These are phyloP conservation scores for Drosophila siamana DNA, from an alignment of 2,888 invertebrate genomes.

Conservation along the genomic window DNA sequence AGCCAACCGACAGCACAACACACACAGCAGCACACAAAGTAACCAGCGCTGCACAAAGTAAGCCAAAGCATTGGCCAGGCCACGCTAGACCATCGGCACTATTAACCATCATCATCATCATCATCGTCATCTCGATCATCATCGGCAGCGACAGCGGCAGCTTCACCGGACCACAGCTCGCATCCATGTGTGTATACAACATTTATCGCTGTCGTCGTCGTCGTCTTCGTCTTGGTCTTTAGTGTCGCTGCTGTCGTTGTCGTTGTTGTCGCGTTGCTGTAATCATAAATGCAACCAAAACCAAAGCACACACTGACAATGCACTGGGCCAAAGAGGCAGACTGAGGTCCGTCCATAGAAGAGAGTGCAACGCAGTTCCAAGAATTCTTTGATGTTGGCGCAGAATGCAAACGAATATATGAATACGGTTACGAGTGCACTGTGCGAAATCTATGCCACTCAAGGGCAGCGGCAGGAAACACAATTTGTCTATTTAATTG, in stretches of 20 bases:
- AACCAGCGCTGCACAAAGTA: slow-evolving; percentile 48
- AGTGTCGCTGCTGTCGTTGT: slow-evolving; percentile 32
- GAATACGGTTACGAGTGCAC: slow-evolving; percentile 11
- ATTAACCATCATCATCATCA: slow-evolving; percentile 17
- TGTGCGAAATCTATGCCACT: slow-evolving; percentile 1
- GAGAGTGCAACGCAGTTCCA: slow-evolving; percentile 50
- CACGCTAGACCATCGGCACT: slow-evolving; percentile 18
- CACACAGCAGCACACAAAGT: slow-evolving; percentile 47
- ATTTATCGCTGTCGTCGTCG: slow-evolving; percentile 65
- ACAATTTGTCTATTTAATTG: background rate
- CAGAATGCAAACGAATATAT: slow-evolving; percentile 50
- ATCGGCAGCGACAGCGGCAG: too few relatives aligned
- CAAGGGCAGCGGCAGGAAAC: background rate
- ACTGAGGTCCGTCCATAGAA: background rate
- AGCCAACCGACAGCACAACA: slow-evolving; percentile 36
- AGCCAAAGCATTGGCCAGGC: slow-evolving; percentile 30
- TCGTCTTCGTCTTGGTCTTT: slow-evolving; percentile 26
- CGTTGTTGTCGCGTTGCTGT: slow-evolving; percentile 62
- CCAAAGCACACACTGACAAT: slow-evolving; percentile 61
- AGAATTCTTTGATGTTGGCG: slow-evolving; percentile 78
- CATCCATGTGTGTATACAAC: slow-evolving; percentile 63
- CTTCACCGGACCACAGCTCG: slow-evolving; percentile 23
- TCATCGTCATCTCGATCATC: slow-evolving; percentile 14
- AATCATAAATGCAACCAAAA: slow-evolving; percentile 80
- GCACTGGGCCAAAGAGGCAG: background rate